Evolutionary conservation across 2,113 vertebrate species (phyloP), one percentile per base, ranked within the genome.

Genomic region (Cariama cristata): DNA sequence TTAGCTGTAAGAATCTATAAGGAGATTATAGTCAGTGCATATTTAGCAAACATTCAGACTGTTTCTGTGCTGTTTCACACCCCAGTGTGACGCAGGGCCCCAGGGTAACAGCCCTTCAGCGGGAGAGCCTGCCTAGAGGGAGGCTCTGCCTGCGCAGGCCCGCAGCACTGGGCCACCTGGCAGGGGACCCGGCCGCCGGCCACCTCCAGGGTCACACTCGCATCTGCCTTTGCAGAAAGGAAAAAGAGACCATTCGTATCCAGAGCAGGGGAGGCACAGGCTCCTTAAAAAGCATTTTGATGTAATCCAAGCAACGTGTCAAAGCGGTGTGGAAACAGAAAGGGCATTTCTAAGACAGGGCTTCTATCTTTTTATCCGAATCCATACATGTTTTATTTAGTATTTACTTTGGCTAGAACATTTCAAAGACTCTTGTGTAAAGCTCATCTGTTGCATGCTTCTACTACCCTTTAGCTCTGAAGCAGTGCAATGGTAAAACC

Each of bases 261-360:
- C 69, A 76, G 12, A 0, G 0, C 2, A 0, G 12, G 10, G 23
- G 10, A 76, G 27, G 15, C 9, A 24, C 4, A 0, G 12, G 35
- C 30, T 64, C 27, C 62, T 44, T 76, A 59, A 81, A 74, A 81
- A 47, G n/a, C 27, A 15, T 33, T 55, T 50, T 72, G 16, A 30
- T 85, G 42, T 24, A 62, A 45, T 45, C 24, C 35, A 82, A 62
- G 66, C 45, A 85, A 23, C 0, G 0, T 24, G 3, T 21, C 8
- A 45, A 71, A 58, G 62, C 4, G 0, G 9, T 7, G 24, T 26
- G 21, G 42, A 76, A 79, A 58, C 58, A 79, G 53, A 90, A 73
- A 53, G 12, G 21, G 16, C 1, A 1, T 53, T 79, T 81, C 52
- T 47, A 85, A 93, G 30, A 76, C 12, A 66, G 22, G 18, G 15